Conservation (phyloP, 2,888 invertebrate species). For the Chrysolina haemoptera region DNA sequence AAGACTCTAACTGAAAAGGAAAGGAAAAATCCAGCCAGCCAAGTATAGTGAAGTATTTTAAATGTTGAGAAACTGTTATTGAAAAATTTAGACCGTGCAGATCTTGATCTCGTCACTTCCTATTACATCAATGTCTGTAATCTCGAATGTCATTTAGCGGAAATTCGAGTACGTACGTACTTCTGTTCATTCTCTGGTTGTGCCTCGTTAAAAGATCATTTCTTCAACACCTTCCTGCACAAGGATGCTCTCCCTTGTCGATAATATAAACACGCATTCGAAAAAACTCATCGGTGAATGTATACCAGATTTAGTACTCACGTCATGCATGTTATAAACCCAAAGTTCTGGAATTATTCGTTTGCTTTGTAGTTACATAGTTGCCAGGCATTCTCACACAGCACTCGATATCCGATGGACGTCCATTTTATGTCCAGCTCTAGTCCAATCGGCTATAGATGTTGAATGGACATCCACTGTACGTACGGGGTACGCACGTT, state of each 20-base stretch:
- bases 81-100: too few relatives aligned
- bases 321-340: constrained; percentile 15
- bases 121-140: not conserved
- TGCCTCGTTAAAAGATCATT: constrained; percentile 56
- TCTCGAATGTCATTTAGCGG: constrained; percentile 20
- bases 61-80: too few relatives aligned
- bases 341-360: not conserved
- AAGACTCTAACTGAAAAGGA: too few relatives aligned
- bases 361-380: too few relatives aligned
- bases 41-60: too few relatives aligned
- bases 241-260: constrained; percentile 57
- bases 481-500: too few relatives aligned
- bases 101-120: not conserved
- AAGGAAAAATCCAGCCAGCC: too few relatives aligned
- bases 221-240: constrained; percentile 62
- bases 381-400: not conserved
- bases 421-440: too few relatives aligned
- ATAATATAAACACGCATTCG: constrained; percentile 56
- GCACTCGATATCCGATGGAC: too few relatives aligned
- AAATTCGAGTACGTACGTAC: constrained; percentile 39
- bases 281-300: constrained; percentile 38
- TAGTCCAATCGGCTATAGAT: too few relatives aligned
- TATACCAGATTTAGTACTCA: constrained; percentile 44
- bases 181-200: constrained; percentile 59
- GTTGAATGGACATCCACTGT: too few relatives aligned